These are phyloP conservation scores for Cromileptes altivelis DNA, from an alignment of 2,113 vertebrate genomes.

Conservation along the genomic window DNA sequence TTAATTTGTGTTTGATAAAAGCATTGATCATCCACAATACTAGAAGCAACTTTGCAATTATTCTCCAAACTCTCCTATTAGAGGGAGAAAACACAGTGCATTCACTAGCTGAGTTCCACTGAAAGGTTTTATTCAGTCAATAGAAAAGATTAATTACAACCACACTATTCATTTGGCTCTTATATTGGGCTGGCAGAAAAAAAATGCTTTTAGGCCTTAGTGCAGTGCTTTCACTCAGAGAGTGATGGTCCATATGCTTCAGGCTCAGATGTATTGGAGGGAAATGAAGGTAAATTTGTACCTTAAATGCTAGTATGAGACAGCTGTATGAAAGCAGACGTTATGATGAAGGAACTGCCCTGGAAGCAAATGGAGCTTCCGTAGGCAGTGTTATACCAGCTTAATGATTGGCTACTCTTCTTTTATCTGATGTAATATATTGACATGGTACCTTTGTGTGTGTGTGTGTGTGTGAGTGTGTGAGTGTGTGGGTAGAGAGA, in stretches of 20 bases:
- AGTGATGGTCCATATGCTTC: conserved; percentile 65
- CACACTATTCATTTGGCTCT: conserved; percentile 76
- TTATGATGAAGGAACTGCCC: conserved; percentile 63
- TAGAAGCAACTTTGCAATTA: conserved; percentile 70
- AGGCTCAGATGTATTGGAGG: conserved; percentile 60
- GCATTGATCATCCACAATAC: conserved; percentile 59
- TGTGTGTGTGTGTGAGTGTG: conserved; percentile 8
- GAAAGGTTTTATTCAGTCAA: conserved; percentile 80
- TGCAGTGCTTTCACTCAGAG: conserved; percentile 72
- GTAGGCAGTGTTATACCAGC: conserved; percentile 40
- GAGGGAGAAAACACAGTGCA: conserved; percentile 50
- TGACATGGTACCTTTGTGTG: conserved; percentile 21
- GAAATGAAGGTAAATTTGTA: conserved; percentile 78
- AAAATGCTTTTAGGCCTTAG: conserved; percentile 81
- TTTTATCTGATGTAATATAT: conserved; percentile 67
- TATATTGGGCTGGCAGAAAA: conserved; percentile 69
- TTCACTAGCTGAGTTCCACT: conserved; percentile 54
- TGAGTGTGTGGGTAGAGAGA: conserved; percentile 25
- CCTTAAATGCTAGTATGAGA: conserved; percentile 72
- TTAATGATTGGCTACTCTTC: conserved; percentile 67
- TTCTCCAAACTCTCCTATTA: conserved; percentile 66
- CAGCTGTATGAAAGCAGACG: conserved; percentile 72
- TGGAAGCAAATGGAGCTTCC: conserved; percentile 68
- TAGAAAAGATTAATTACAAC: conserved; percentile 83
- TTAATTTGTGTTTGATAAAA: conserved; percentile 69